Percentiles rank a stretch among this genome's conserved stretches.
Evolutionary conservation across 2,888 invertebrate species (phyloP).

Genomic region (Hoplodrina blanda): DNA sequence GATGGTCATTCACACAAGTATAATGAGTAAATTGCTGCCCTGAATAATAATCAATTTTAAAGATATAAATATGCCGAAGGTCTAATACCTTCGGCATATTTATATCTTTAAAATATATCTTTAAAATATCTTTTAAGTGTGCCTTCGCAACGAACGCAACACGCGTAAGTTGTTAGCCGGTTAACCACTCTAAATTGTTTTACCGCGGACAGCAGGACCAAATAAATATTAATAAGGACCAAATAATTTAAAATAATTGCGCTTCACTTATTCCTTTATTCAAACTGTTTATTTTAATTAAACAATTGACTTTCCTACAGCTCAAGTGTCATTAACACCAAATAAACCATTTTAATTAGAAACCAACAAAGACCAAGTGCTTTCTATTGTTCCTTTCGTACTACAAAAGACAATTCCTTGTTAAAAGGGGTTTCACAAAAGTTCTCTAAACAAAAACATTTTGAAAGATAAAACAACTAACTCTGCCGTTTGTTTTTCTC

Average conservation of each 20-base stretch:
- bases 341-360: slow-evolving; percentile 36
- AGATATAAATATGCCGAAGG: background rate
- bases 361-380: slow-evolving; percentile 18
- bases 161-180: no score
- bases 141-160: background rate
- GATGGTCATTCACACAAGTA: no score
- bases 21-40: background rate
- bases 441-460: slow-evolving; percentile 6
- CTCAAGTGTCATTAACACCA: slow-evolving; percentile 10
- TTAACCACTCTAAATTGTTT: no score
- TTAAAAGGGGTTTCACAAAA: background rate
- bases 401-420: slow-evolving; percentile 14
- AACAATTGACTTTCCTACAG: slow-evolving; percentile 23
- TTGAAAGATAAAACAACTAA: slow-evolving; percentile 2
- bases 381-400: slow-evolving; percentile 8
- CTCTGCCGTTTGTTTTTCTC: background rate
- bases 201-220: background rate
- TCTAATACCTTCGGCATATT: no score
- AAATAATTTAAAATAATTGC: slow-evolving; percentile 6
- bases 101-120: no score
- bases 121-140: background rate
- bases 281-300: background rate
- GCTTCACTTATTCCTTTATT: background rate
- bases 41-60: background rate
- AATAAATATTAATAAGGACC: background rate